phyloP scores from a whole-genome alignment of 2,113 vertebrate genomes.

The Poicephalus gulielmi region DNA sequence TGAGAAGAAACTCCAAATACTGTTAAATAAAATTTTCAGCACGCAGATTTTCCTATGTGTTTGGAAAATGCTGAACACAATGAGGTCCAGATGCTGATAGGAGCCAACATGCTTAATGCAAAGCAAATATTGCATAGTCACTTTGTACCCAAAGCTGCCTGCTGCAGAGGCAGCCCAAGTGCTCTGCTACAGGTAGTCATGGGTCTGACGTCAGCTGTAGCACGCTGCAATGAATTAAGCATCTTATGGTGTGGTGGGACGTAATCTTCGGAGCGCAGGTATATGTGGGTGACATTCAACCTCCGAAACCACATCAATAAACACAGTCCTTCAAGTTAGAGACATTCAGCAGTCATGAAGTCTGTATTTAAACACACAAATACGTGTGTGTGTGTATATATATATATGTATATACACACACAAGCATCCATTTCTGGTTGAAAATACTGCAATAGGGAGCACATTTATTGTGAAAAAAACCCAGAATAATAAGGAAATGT shows the following conservation, averaged over 20 bases:
- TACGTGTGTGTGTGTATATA: rapidly evolving
- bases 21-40: background rate
- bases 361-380: background rate
- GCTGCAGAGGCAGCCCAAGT: background rate
- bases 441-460: background rate
- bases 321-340: background rate
- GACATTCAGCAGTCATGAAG: background rate
- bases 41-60: background rate
- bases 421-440: background rate
- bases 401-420: rapidly evolving
- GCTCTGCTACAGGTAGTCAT: background rate
- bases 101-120: background rate
- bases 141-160: background rate
- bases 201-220: background rate
- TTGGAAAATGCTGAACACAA: background rate
- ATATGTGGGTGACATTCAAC: background rate
- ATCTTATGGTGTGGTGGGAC: rapidly evolving
- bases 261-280: background rate
- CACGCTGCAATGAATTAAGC: background rate
- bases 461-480: background rate
- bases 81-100: background rate
- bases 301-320: background rate
- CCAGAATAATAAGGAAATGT: background rate
- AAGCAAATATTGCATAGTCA: background rate
- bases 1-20: background rate